Evolutionary conservation across 2,888 invertebrate species (phyloP).

Genomic region (Shargacucullia verbasci): DNA sequence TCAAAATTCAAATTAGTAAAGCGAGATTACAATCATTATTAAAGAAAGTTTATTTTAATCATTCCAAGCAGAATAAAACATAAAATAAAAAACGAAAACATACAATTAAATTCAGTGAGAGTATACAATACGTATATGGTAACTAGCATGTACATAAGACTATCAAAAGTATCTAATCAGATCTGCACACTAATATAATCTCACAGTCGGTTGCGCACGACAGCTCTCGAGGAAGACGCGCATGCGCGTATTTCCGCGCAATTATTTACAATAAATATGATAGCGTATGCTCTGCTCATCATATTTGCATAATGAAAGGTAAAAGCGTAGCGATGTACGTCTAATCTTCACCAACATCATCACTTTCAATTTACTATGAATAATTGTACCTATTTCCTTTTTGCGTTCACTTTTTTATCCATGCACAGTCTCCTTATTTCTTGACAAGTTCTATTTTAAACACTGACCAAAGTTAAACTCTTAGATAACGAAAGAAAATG

Average conservation of each 20-base stretch:
- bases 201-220: slow-evolving; percentile 59
- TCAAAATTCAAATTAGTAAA: too few relatives aligned
- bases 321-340: slow-evolving; percentile 29
- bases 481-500: too few relatives aligned
- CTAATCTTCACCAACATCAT: slow-evolving; percentile 24
- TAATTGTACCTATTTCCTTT: background rate
- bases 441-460: too few relatives aligned
- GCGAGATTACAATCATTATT: too few relatives aligned
- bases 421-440: too few relatives aligned
- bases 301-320: slow-evolving; percentile 53
- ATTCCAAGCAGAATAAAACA: too few relatives aligned
- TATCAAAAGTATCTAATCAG: slow-evolving; percentile 27
- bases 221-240: slow-evolving; percentile 49
- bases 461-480: too few relatives aligned
- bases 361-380: slow-evolving; percentile 32
- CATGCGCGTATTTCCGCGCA: slow-evolving; percentile 53
- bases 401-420: background rate
- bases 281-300: slow-evolving; percentile 27
- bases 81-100: too few relatives aligned
- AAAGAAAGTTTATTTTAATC: too few relatives aligned
- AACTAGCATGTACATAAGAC: background rate
- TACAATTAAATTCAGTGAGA: slow-evolving; percentile 22
- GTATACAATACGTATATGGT: too few relatives aligned
- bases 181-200: slow-evolving; percentile 45
- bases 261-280: slow-evolving; percentile 56